phyloP scores from a whole-genome alignment of 2,113 vertebrate species.

The Lucifuga dentata region DNA sequence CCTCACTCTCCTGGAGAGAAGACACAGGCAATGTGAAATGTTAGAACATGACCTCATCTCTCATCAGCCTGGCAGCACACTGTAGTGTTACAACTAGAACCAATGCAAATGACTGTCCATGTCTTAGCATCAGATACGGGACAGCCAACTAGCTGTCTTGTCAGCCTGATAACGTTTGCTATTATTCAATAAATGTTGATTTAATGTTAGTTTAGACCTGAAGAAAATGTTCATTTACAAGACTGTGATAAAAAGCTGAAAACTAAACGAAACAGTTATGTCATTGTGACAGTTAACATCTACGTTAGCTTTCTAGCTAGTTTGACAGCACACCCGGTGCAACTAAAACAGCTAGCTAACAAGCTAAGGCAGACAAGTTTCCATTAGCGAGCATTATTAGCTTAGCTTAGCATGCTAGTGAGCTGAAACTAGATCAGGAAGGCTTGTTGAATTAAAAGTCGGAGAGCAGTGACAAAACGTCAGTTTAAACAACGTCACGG shows the following conservation, averaged over 20 bases:
- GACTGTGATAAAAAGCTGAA: no score
- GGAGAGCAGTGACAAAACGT: neutral
- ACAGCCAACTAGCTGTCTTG: neutral
- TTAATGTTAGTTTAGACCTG: neutral
- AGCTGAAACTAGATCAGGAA: slow-evolving; percentile 8
- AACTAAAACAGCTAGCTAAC: slow-evolving; percentile 43
- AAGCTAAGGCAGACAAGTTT: slow-evolving; percentile 46
- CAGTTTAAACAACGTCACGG: neutral
- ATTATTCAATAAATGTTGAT: neutral
- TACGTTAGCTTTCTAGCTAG: neutral
- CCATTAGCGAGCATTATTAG: slow-evolving; percentile 62
- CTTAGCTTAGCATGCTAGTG: slow-evolving; percentile 73
- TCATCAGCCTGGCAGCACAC: neutral
- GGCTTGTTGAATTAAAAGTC: neutral
- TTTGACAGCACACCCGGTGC: slow-evolving; percentile 50
- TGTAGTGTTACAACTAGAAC: neutral
- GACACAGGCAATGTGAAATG: neutral
- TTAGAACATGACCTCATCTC: neutral
- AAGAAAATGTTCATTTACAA: neutral
- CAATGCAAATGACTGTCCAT: neutral
- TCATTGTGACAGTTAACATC: neutral
- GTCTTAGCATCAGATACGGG: slow-evolving; percentile 12
- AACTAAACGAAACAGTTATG: no score
- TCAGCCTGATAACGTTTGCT: slow-evolving; percentile 6
- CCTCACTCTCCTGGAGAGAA: slow-evolving; percentile 90